Conservation (phyloP, 1,140 invertebrate species). For the Lepidurus couesii region DNA sequence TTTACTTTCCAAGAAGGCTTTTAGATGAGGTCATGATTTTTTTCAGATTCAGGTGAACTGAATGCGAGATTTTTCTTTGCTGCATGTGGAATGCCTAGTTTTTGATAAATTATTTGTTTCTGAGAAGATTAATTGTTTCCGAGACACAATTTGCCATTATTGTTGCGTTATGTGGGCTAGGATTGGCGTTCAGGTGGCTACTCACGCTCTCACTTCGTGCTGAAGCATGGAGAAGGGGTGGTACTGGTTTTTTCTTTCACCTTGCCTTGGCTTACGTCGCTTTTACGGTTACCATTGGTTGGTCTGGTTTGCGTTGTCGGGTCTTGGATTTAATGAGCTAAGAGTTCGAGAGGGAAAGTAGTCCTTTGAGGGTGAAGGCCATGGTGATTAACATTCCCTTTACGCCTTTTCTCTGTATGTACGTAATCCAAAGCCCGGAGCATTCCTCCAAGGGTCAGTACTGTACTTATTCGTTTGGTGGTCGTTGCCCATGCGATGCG, state of each 20-base stretch:
- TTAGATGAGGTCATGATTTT: background rate
- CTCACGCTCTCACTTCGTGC: constrained; percentile 20
- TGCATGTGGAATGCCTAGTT: background rate
- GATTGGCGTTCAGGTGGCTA: constrained; percentile 8
- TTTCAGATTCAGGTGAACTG: background rate
- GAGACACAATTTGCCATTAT: background rate
- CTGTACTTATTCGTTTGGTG: background rate
- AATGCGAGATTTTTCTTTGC: background rate
- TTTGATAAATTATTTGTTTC: no score
- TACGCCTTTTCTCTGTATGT: background rate
- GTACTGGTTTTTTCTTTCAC: background rate
- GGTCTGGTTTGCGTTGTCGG: background rate
- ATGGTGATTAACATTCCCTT: background rate
- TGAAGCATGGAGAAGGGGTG: constrained; percentile 5
- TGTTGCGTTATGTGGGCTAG: background rate
- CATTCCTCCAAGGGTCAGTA: background rate
- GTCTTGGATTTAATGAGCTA: background rate
- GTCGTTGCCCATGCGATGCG: background rate
- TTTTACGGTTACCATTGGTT: background rate
- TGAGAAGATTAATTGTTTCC: background rate
- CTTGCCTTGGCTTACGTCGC: background rate
- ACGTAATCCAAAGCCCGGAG: background rate
- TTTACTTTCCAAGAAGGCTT: background rate
- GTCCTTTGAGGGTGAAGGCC: constrained; percentile 1
- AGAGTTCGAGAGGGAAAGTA: background rate